These are phyloP conservation scores for Temnothorax rugatulus DNA, from an alignment of 2,888 invertebrate species.

Conservation along the genomic window DNA sequence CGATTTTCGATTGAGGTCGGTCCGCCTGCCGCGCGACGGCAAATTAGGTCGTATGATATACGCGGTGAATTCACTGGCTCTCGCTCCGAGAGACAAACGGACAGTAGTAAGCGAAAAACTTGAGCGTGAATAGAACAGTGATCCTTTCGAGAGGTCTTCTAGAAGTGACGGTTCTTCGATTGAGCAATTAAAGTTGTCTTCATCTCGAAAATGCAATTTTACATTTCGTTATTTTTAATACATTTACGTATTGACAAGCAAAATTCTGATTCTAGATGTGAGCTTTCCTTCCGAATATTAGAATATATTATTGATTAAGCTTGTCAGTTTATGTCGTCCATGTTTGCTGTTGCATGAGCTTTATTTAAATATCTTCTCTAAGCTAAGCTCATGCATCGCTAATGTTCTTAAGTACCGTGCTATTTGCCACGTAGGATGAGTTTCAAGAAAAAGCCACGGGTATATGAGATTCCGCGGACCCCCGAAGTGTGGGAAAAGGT, in stretches of 20 bases:
- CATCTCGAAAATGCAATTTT: not conserved
- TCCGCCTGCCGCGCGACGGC: constrained; percentile 41
- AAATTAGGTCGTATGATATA: constrained; percentile 57
- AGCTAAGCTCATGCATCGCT: constrained; percentile 52
- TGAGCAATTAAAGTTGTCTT: not conserved
- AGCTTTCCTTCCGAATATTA: not conserved
- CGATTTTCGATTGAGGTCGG: constrained; percentile 59
- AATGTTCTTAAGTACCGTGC: constrained; percentile 52
- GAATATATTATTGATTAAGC: constrained; percentile 28
- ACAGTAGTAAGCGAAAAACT: constrained; percentile 3
- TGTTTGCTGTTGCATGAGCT: not conserved
- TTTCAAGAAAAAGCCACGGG: constrained; percentile 51
- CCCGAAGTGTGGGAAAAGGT: constrained; percentile 40
- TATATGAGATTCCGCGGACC: constrained; percentile 45
- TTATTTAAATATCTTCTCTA: constrained; percentile 46
- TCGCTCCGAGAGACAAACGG: constrained; percentile 23
- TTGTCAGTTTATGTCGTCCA: not conserved
- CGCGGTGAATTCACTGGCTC: constrained; percentile 41
- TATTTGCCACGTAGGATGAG: constrained; percentile 57
- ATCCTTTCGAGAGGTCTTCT: not conserved
- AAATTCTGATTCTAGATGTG: not conserved
- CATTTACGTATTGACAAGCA: not conserved
- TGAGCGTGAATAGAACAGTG: constrained; percentile 30
- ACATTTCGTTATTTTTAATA: not conserved
- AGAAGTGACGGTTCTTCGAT: not conserved